Evolutionary conservation across 2,113 vertebrate species (phyloP), one percentile per base, ranked within the genome.

Genomic region (Gopherus flavomarginatus): DNA sequence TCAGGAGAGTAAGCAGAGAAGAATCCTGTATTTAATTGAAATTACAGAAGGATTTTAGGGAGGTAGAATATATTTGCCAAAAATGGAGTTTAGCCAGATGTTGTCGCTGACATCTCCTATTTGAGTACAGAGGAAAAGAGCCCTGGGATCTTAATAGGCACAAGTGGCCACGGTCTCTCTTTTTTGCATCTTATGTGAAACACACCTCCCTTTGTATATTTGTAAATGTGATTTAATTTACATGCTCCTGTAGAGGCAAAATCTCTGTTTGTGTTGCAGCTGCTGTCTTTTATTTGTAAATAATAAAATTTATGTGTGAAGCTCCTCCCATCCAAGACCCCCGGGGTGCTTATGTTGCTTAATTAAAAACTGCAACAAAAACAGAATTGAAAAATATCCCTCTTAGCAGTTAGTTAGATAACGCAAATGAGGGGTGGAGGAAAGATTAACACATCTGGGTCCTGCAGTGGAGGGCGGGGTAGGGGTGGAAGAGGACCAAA

Each of bases 331-430:
- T 14, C 10, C 38, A 52, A 27, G 50, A 82, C 13, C 27, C 0
- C 1, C 0, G 1, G 7, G 5, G 5, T 47, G 94, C 42, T 69
- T 42, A 2, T 0, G 3, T 82, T 57, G n/a, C 26, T 16, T 88
- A 90, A 11, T 0, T 75, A 54, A 54, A 81, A 56, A 69, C 57
- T 57, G 19, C 49, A 88, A 11, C 49, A 27, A 81, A 86, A 78
- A 69, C 21, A 62, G 54, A 53, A 52, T 29, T 90, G 54, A 77
- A 90, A 92, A 90, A 29, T 13, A n/a, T 11, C 22, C 79, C 11
- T 16, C 8, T 49, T 62, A 31, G 44, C 12, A 54, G 3, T 14
- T 22, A 83, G 31, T 26, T 65, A 0, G 0, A 26, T 65, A 90
- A 62, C 77, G 17, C 78, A 87, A 87, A 87, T 47, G 42, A 12